These are phyloP conservation scores for Bugulina stolonifera DNA, from an alignment of 2,888 invertebrate species.

Conservation along the genomic window DNA sequence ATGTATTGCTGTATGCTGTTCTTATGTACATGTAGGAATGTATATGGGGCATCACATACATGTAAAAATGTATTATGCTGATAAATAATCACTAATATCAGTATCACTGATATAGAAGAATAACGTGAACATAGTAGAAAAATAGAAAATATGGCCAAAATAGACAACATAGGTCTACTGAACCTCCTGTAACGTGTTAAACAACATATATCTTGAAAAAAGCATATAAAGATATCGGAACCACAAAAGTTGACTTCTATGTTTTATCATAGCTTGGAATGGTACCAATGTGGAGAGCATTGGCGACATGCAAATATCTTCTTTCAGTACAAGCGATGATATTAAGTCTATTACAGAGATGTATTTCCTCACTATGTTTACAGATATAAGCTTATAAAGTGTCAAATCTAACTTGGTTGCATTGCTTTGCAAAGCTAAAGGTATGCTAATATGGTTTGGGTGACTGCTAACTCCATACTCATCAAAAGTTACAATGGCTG, in stretches of 20 bases:
- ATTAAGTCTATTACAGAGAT: conserved; percentile 73
- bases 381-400: conserved; percentile 76
- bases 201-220: conserved; percentile 82
- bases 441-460: conserved; percentile 70
- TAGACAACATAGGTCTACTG: too few species aligned
- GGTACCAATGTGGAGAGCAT: neutral
- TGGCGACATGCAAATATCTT: conserved; percentile 38
- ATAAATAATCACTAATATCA: too few species aligned
- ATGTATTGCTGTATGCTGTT: too few species aligned
- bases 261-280: conserved; percentile 71
- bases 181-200: conserved; percentile 61
- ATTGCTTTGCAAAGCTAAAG: conserved; percentile 40
- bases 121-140: too few species aligned
- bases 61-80: too few species aligned
- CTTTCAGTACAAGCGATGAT: conserved; percentile 52
- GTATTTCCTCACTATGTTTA: conserved; percentile 80
- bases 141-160: too few species aligned
- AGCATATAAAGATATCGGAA: conserved; percentile 80
- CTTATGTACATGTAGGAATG: too few species aligned
- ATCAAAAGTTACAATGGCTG: conserved; percentile 75
- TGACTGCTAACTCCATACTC: conserved; percentile 86
- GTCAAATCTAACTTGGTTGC: neutral
- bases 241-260: conserved; percentile 90
- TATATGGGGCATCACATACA: too few species aligned
- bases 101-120: too few species aligned